Evolutionary conservation across 2,797 vertebrate genomes (phyloP), one percentile per base, ranked within the genome.

Genomic region (Ctenochaetus hawaiiensis): DNA sequence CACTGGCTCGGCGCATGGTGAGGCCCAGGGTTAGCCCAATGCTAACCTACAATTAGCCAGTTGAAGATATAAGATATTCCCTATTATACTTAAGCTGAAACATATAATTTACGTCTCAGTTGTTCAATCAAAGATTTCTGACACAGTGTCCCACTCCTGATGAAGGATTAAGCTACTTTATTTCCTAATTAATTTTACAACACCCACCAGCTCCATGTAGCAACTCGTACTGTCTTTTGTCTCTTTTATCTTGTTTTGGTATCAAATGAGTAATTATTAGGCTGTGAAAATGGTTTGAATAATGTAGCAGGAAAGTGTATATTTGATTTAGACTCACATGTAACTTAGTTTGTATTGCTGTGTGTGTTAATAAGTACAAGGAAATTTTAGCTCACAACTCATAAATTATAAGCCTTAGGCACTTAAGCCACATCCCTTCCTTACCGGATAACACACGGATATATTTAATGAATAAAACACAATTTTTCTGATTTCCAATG

Each of bases 1-100:
- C 47, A 2, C 10, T 56, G 20, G 48, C 76, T 66, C 58, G 61
- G 67, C 90, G 92, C 91, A 90, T 93, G 92, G 92, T 62, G 48
- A 87, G 91, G 91, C 80, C 92, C 65, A 1, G 16, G 59, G 54
- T 76, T 81, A 87, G 69, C 85, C 26, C 14, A 0, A 5, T 20
- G 89, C 89, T 88, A 89, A 84, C 74, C 44, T 64, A 34, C 17
- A 45, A 43, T 76, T 78, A 81, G 75, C 82, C 49, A 16, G 45
- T 12, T 57, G 49, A 6, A 39, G 17, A 16, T 13, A 26, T 11
- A 12, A 9, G 11, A 14, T n/a, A 44, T 37, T 2, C 4, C 1
- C 3, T 0, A 0, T 18, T 14, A 14, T 4, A 17, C 20, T 1
- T 2, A 1, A 30, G 16, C 1, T 8, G 1, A 0, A 44, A 6